Evolutionary conservation across 2,888 invertebrate species (phyloP).

Genomic region (Cosmia pyralina): DNA sequence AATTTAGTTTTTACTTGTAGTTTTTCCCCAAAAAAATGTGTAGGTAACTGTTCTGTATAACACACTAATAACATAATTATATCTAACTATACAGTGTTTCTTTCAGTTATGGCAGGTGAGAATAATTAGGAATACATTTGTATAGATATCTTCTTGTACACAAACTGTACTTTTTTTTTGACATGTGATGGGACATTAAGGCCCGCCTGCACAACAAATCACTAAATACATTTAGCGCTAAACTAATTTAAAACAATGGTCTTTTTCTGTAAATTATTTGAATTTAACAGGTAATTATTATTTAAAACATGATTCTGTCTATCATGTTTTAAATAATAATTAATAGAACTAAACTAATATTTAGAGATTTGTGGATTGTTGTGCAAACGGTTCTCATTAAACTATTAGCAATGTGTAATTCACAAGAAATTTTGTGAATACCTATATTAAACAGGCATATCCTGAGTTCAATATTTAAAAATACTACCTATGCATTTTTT

Average conservation of each 20-base stretch:
- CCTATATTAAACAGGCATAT: no score
- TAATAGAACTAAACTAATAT: not conserved
- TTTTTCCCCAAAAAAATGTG: no score
- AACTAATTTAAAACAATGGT: no score
- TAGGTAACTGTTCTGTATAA: not conserved
- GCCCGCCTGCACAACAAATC: not conserved
- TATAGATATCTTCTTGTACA: slow-evolving; percentile 21
- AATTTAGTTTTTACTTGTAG: not conserved
- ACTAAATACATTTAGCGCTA: not conserved
- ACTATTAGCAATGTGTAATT: not conserved
- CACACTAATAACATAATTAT: slow-evolving; percentile 25
- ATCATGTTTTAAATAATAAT: not conserved
- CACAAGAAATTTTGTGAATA: not conserved
- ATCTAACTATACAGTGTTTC: slow-evolving; percentile 68
- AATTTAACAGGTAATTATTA: not conserved
- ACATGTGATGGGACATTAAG: not conserved
- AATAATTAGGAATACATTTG: slow-evolving; percentile 60
- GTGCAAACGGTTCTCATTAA: not conserved
- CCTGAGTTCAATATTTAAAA: no score
- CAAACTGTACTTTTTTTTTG: not conserved
- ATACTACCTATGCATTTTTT: no score
- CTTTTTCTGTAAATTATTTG: not conserved
- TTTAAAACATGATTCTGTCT: no score
- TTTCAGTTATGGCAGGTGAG: slow-evolving; percentile 79
- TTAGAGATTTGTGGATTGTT: not conserved